These are phyloP conservation scores for Priocnemis perturbator DNA, from an alignment of 2,888 invertebrate species.

Conservation along the genomic window DNA sequence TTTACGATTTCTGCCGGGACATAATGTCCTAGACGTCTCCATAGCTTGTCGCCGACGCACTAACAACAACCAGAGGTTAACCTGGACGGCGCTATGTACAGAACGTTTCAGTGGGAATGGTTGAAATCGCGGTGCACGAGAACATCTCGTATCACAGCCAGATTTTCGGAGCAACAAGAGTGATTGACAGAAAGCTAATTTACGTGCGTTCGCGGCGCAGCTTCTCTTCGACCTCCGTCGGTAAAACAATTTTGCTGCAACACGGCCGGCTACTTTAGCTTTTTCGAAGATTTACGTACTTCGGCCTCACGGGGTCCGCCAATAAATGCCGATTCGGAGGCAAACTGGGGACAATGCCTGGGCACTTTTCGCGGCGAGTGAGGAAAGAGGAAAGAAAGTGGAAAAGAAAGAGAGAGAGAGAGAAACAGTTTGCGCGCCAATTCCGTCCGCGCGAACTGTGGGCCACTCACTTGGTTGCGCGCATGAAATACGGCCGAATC, in stretches of 20 bases:
- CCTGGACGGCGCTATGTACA: background rate
- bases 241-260: constrained; percentile 3
- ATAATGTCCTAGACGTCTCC: constrained; percentile 71
- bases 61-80: constrained; percentile 21
- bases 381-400: background rate
- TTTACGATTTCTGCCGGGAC: constrained; percentile 62
- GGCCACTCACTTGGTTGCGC: constrained; percentile 3
- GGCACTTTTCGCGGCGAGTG: constrained; percentile 24
- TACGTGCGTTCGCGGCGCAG: background rate
- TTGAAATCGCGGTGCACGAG: too few species aligned
- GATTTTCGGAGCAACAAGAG: background rate
- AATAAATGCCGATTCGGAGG: constrained; percentile 33
- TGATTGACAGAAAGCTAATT: background rate
- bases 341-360: too few species aligned
- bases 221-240: background rate
- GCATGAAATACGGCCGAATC: constrained; percentile 57
- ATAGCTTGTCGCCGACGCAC: constrained; percentile 51
- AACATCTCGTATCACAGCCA: too few species aligned
- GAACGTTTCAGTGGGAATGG: background rate
- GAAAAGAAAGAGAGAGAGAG: constrained; percentile 27
- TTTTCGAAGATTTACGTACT: constrained; percentile 43
- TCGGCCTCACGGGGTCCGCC: constrained; percentile 30
- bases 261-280: background rate
- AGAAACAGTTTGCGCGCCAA: constrained; percentile 38
- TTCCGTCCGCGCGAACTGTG: constrained; percentile 14